phyloP scores from a whole-genome alignment of 2,888 invertebrate genomes.

The Drosophila peninsularis region DNA sequence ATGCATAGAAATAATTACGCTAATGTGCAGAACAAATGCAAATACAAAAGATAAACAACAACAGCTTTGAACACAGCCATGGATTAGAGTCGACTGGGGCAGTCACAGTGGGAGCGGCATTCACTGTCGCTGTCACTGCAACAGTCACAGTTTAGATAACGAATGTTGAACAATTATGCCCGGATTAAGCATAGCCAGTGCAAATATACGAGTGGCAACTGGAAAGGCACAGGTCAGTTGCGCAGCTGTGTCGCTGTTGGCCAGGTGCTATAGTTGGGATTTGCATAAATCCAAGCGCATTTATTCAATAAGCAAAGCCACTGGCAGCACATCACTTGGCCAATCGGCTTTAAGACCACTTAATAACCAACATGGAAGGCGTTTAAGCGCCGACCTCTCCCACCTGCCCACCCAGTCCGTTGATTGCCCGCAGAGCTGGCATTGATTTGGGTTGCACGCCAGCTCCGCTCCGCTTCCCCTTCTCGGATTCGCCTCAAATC shows the following conservation, averaged over 20 bases:
- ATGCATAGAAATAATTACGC: conserved; percentile 69
- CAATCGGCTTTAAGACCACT: conserved; percentile 77
- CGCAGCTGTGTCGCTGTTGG: neutral
- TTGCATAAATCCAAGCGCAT: conserved; percentile 74
- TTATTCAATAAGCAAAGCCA: conserved; percentile 67
- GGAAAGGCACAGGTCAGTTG: neutral
- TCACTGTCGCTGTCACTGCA: conserved; percentile 26
- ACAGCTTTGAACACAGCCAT: conserved; percentile 22
- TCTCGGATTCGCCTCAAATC: conserved; percentile 37
- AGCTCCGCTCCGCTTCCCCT: neutral
- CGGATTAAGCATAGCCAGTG: conserved; percentile 53
- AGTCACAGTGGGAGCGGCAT: conserved; percentile 25
- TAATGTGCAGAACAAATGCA: conserved; percentile 57
- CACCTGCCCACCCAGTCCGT: neutral
- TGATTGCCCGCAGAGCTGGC: conserved; percentile 64
- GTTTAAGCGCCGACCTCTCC: conserved; percentile 32
- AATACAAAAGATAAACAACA: conserved; percentile 55
- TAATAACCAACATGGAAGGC: conserved; percentile 67
- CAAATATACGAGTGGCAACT: conserved; percentile 25
- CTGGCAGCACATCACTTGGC: conserved; percentile 27
- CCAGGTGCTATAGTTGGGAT: conserved; percentile 44
- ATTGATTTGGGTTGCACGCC: conserved; percentile 67
- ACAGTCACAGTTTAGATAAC: conserved; percentile 53
- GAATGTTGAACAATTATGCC: conserved; percentile 71
- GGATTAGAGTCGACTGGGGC: conserved; percentile 25